A percentile compares a stretch with the other conserved stretches of the same genome.
Conservation (phyloP, 2,113 vertebrate genomes). For the Cairina moschata region DNA sequence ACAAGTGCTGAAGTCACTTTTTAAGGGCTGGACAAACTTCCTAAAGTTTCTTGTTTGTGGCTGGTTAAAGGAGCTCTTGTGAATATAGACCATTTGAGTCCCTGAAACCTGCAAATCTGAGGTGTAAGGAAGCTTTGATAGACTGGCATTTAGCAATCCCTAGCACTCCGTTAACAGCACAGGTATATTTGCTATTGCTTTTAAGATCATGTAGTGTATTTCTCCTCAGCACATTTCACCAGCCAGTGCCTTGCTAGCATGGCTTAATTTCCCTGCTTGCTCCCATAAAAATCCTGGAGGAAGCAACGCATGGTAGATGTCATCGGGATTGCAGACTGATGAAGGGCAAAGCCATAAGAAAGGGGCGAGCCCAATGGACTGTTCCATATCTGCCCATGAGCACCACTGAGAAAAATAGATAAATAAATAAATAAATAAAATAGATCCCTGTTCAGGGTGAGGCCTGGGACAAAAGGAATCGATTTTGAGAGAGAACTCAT, state of each 20-base stretch:
- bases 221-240: not conserved
- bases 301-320: not conserved
- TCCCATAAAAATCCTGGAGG: not conserved
- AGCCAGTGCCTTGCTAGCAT: not conserved
- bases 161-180: not conserved
- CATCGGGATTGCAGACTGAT: rapidly evolving
- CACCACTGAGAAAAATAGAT: not conserved
- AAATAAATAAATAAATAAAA: not conserved
- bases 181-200: not conserved
- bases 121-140: not conserved
- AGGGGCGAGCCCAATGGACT: rapidly evolving
- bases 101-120: not conserved
- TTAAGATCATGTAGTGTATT: not conserved
- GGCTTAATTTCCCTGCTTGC: not conserved
- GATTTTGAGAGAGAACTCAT: not conserved
- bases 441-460: rapidly evolving
- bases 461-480: not conserved
- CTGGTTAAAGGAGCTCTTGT: not conserved
- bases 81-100: not conserved
- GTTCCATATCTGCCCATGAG: not conserved
- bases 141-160: not conserved
- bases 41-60: not conserved
- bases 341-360: not conserved
- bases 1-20: not conserved
- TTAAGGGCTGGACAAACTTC: not conserved